Percentiles rank a stretch among this genome's conserved stretches.
Evolutionary conservation across 30 jellyfish, hydroid and myxozoan genomes (phyloP).

Genomic region (Pseudorhiza aurosa): DNA sequence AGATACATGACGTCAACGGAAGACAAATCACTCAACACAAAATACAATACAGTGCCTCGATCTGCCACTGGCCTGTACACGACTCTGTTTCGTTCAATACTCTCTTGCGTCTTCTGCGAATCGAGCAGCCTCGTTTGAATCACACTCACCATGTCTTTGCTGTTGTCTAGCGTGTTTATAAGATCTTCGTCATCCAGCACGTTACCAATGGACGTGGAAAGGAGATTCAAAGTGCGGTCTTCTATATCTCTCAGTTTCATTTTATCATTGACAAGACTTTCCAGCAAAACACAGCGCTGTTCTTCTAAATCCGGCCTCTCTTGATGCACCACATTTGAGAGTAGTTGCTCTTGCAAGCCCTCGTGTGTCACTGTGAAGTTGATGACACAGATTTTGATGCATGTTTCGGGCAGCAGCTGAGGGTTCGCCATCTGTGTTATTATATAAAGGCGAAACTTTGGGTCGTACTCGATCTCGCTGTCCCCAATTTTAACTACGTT

Average conservation of each 20-base stretch:
- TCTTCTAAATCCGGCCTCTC: constrained; percentile 86
- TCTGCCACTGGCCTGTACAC: constrained; percentile 84
- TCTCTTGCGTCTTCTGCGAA: constrained; percentile 67
- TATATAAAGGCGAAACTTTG: constrained; percentile 73
- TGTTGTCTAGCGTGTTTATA: constrained; percentile 76
- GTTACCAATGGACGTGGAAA: constrained; percentile 75
- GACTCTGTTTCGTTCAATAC: constrained; percentile 52
- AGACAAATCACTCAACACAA: constrained; percentile 75
- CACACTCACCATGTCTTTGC: constrained; percentile 65
- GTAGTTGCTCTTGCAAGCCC: constrained; percentile 82
- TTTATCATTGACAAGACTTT: constrained; percentile 64
- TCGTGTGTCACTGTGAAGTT: constrained; percentile 86
- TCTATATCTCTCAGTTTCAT: constrained; percentile 70
- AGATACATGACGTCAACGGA: constrained; percentile 80
- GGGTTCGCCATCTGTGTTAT: constrained; percentile 67
- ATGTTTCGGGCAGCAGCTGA: constrained; percentile 72
- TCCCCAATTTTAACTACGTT: constrained; percentile 59
- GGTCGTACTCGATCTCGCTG: constrained; percentile 75
- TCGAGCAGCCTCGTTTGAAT: constrained; percentile 57
- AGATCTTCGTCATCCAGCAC: constrained; percentile 87
- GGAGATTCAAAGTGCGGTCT: constrained; percentile 74
- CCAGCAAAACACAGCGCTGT: constrained; percentile 66
- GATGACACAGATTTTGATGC: constrained; percentile 78
- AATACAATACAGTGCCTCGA: constrained; percentile 83
- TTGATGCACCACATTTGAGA: constrained; percentile 80